Evolutionary conservation across 2,113 vertebrate genomes (phyloP).

Genomic region (Petrocephalus microphthalmus): DNA sequence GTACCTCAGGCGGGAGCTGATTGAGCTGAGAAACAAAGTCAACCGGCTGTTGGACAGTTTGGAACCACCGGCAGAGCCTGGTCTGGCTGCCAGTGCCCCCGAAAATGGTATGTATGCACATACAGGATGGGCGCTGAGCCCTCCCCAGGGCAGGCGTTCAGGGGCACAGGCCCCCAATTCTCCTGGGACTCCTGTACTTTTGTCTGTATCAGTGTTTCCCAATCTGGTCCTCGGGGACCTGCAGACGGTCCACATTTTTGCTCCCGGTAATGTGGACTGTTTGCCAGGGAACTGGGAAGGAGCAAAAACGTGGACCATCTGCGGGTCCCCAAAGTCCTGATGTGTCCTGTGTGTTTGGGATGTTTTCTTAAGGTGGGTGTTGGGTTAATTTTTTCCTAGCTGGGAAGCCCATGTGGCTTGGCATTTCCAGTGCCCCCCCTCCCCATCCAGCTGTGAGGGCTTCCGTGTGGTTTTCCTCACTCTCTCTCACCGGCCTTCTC

Average conservation of each 20-base stretch:
- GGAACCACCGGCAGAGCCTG: conserved; percentile 84
- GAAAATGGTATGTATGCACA: conserved; percentile 68
- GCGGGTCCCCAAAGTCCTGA: background rate
- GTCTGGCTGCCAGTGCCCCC: conserved; percentile 67
- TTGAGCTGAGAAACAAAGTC: conserved; percentile 97
- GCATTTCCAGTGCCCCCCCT: background rate
- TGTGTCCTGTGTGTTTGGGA: background rate
- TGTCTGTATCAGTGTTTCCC: background rate
- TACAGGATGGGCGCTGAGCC: background rate
- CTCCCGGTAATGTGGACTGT: background rate
- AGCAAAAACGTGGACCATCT: background rate
- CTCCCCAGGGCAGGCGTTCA: background rate
- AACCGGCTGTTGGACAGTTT: conserved; percentile 90
- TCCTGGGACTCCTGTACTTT: background rate
- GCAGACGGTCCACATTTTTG: background rate
- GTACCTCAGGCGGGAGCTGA: conserved; percentile 89
- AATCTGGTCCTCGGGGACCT: background rate
- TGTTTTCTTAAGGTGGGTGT: background rate
- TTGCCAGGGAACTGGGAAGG: background rate
- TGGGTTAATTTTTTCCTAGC: background rate
- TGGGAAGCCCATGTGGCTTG: background rate
- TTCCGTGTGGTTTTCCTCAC: background rate
- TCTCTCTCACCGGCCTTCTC: background rate
- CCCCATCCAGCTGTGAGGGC: background rate
- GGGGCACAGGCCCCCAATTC: background rate